Conservation (phyloP, 2,888 invertebrate species). For the Eurois occulta region DNA sequence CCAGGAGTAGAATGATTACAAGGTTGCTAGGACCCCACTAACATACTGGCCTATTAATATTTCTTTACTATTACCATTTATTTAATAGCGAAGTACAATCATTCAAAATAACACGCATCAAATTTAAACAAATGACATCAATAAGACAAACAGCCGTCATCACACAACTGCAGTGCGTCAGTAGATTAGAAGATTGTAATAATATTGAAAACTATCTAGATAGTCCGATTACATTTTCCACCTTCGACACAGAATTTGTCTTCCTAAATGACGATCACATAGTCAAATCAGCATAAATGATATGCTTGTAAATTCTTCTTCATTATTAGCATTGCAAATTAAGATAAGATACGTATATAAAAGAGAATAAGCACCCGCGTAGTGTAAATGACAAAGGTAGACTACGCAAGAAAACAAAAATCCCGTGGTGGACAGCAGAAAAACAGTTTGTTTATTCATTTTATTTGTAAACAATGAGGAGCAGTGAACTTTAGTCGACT, state of each 20-base stretch:
- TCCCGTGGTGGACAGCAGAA: background rate
- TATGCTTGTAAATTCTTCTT: background rate
- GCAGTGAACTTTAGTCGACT: constrained; percentile 23
- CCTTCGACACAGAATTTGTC: background rate
- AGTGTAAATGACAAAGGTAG: background rate
- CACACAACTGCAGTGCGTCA: constrained; percentile 1
- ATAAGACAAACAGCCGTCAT: constrained; percentile 37
- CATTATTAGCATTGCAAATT: constrained; percentile 1
- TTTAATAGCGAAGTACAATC: background rate
- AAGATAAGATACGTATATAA: background rate
- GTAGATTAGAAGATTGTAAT: constrained; percentile 23
- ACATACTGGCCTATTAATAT: constrained; percentile 16
- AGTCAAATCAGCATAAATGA: background rate
- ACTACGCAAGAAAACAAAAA: background rate
- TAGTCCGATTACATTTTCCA: background rate
- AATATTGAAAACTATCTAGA: background rate
- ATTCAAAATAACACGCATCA: constrained; percentile 10
- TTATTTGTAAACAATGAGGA: constrained; percentile 32
- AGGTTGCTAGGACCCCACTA: background rate
- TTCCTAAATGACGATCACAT: background rate
- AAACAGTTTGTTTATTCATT: constrained; percentile 31
- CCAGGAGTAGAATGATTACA: too few relatives aligned
- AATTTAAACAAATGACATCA: constrained; percentile 12
- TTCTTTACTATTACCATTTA: constrained; percentile 28
- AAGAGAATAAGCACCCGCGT: background rate